Evolutionary conservation across 2,113 vertebrate species (phyloP).

Genomic region (Onychorhynchus coronatus): DNA sequence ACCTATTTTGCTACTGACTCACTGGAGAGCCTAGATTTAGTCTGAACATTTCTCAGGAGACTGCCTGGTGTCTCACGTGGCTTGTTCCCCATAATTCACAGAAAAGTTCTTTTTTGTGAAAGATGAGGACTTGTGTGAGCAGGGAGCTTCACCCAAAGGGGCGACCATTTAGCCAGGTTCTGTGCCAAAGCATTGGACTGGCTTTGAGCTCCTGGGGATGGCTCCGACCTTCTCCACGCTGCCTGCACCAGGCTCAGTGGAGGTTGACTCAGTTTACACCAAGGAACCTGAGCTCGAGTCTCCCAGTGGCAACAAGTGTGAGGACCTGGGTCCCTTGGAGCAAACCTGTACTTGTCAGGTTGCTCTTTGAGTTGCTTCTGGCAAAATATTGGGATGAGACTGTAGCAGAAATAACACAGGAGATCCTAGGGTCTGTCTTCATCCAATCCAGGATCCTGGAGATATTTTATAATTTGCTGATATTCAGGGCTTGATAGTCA

Average conservation of each 20-base stretch:
- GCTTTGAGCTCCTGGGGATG: neutral
- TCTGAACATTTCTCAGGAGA: conserved; percentile 31
- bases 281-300: neutral
- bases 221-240: neutral
- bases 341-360: neutral
- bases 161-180: neutral
- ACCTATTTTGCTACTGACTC: conserved; percentile 46
- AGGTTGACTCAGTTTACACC: neutral
- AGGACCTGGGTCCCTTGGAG: neutral
- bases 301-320: rapidly evolving
- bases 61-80: neutral
- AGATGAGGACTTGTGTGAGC: neutral
- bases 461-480: neutral
- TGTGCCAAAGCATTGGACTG: neutral
- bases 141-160: neutral
- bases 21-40: conserved; percentile 26
- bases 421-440: neutral
- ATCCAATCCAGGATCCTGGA: neutral
- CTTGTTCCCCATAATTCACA: neutral
- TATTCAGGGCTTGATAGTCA: neutral
- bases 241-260: neutral
- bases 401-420: neutral
- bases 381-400: neutral
- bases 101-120: neutral
- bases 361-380: neutral